phyloP scores from a whole-genome alignment of 2,797 vertebrate species.

The Liparis tanakae region DNA sequence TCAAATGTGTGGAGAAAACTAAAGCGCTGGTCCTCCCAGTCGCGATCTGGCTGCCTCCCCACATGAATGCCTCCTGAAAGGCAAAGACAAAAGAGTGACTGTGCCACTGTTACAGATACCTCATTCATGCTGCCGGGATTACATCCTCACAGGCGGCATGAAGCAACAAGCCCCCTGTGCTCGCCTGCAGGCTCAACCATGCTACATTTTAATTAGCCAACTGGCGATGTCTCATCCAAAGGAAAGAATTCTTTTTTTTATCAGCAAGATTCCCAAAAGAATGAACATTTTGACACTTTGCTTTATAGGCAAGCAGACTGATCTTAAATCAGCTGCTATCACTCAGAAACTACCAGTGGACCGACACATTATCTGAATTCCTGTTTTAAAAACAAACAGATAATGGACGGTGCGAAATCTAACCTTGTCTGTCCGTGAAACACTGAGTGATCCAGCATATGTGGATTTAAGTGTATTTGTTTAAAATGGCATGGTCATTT shows the following conservation, averaged over 20 bases:
- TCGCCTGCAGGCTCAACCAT: slow-evolving; percentile 28
- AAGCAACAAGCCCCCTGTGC: slow-evolving; percentile 38
- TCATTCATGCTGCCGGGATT: slow-evolving; percentile 59
- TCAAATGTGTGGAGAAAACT: slow-evolving; percentile 28
- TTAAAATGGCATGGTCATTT: not conserved
- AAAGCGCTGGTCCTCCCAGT: slow-evolving; percentile 32
- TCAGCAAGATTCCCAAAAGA: not conserved
- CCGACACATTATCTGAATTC: not conserved
- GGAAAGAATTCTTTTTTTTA: not conserved
- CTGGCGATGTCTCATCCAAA: slow-evolving; percentile 22
- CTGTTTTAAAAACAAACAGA: not conserved
- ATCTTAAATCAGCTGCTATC: not conserved
- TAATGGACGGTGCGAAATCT: slow-evolving; percentile 9
- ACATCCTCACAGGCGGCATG: slow-evolving; percentile 47
- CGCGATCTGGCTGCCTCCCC: slow-evolving; percentile 25
- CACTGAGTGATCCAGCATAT: slow-evolving; percentile 9
- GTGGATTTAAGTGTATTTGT: slow-evolving; percentile 16
- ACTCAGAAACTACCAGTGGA: not conserved
- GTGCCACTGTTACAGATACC: slow-evolving; percentile 62
- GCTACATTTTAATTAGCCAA: slow-evolving; percentile 51
- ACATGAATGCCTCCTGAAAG: slow-evolving; percentile 47
- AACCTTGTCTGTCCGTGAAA: not conserved
- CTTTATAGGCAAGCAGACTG: not conserved
- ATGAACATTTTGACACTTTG: not conserved
- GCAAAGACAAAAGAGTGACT: slow-evolving; percentile 64